Evolutionary conservation across 2,888 invertebrate species (phyloP), one percentile per base, ranked within the genome.

Genomic region (Magallana nippona): DNA sequence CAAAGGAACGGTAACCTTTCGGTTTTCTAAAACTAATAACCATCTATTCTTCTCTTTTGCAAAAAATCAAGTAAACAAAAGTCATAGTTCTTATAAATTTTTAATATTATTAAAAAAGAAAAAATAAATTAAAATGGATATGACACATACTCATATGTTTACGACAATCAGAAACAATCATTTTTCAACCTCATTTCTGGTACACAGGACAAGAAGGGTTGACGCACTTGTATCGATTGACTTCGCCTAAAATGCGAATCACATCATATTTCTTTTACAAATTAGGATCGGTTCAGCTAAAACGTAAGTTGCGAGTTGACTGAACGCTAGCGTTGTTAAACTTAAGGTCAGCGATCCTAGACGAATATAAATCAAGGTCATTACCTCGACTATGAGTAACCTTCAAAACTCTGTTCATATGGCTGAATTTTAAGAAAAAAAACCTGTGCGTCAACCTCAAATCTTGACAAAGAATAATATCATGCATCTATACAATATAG

Each of bases 121-220:
- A 79, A 79, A 79, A 79, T 79, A 79, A 79, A 79, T 79, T 79
- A 79, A 79, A 57, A 57, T 79, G 56, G 27, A 57, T 79, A 79
- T 79, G 79, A 79, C 71, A 71, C 32, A 15, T 79, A 79, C 79
- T 57, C 79, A 57, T 56, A 79, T 79, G 19, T 79, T 57, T 79
- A 79, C 79, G 57, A 79, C 57, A 79, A 57, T 57, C 79, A 57
- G 32, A 56, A 57, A 22, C 32, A 27, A 22, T 71, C 27, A 71
- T 32, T 71, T 15, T 71, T 71, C 71, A 71, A 27, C 15, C 63
- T 63, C 63, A 63, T 63, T 27, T 63, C 71, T 71, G 32, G 32
- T 71, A 71, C 71, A 71, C 71, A 71, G 71, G 32, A 32, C 71
- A 71, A 71, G 71, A 71, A 71, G 15, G 71, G 71, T 71, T 71